phyloP scores from a whole-genome alignment of 2,113 vertebrate species.

The Tetrax tetrax region DNA sequence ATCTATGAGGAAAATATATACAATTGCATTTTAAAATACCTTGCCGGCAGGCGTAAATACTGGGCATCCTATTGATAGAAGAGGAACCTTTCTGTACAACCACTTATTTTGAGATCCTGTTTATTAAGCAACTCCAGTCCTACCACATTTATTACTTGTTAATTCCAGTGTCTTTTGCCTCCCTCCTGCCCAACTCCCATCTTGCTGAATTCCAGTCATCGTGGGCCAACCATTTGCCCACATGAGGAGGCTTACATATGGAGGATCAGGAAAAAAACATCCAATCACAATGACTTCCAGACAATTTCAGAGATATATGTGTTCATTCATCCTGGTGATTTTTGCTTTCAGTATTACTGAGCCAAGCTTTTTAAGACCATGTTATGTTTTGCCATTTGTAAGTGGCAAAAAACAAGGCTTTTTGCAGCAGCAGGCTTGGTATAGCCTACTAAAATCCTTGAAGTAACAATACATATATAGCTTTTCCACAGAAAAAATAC shows the following conservation, averaged over 20 bases:
- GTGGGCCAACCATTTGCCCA: rapidly evolving
- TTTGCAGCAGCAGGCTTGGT: not conserved
- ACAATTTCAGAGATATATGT: not conserved
- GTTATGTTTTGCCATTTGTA: not conserved
- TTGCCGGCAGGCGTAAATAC: not conserved
- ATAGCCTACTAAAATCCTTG: not conserved
- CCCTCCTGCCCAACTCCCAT: not conserved
- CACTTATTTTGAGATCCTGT: not conserved
- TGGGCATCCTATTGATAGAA: not conserved
- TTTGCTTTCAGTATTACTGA: not conserved
- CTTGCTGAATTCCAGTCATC: not conserved
- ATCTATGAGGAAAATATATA: not conserved
- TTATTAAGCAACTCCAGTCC: not conserved
- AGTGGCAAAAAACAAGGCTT: no score
- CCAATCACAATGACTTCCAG: not conserved
- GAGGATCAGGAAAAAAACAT: not conserved
- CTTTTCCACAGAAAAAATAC: not conserved
- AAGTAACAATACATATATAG: not conserved
- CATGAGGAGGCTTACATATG: not conserved
- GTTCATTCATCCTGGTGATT: not conserved
- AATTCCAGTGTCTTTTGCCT: not conserved
- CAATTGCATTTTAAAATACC: not conserved
- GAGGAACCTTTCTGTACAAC: not conserved
- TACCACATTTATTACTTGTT: not conserved
- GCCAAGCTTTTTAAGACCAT: rapidly evolving